phyloP scores from a whole-genome alignment of 2,113 vertebrate species.

The Porphyrio hochstetteri region DNA sequence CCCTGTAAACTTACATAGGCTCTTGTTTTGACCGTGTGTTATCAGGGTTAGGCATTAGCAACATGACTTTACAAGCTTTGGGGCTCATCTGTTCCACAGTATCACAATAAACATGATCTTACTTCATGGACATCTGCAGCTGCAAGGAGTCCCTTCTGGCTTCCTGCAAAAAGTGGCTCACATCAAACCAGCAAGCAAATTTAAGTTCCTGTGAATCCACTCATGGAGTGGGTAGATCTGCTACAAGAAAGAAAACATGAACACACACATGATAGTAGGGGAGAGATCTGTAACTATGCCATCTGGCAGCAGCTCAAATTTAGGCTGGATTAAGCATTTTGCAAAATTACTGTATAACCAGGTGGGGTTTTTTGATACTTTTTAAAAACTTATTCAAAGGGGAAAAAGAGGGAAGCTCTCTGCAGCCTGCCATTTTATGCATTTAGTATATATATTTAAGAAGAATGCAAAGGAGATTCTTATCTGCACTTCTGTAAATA shows the following conservation, averaged over 20 bases:
- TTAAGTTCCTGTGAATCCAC: neutral
- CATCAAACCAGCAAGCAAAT: neutral
- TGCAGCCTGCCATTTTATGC: neutral
- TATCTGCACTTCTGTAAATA: neutral
- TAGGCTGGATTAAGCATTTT: neutral
- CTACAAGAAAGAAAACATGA: neutral
- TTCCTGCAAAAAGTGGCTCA: neutral
- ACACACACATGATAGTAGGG: accelerated
- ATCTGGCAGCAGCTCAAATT: neutral
- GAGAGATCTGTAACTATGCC: neutral
- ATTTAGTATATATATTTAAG: neutral
- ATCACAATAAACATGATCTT: neutral
- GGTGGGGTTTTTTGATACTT: neutral
- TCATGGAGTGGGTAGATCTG: neutral
- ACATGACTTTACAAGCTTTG: neutral
- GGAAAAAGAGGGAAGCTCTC: neutral
- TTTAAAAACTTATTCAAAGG: neutral
- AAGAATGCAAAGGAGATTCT: neutral
- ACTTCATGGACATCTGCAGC: neutral
- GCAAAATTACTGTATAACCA: neutral
- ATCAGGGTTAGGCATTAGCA: neutral
- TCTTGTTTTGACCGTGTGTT: neutral
- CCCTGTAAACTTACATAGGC: neutral
- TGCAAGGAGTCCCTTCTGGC: neutral
- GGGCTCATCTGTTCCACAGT: neutral